Evolutionary conservation across 2,888 invertebrate species (phyloP).

Genomic region (Melanchra persicariae): DNA sequence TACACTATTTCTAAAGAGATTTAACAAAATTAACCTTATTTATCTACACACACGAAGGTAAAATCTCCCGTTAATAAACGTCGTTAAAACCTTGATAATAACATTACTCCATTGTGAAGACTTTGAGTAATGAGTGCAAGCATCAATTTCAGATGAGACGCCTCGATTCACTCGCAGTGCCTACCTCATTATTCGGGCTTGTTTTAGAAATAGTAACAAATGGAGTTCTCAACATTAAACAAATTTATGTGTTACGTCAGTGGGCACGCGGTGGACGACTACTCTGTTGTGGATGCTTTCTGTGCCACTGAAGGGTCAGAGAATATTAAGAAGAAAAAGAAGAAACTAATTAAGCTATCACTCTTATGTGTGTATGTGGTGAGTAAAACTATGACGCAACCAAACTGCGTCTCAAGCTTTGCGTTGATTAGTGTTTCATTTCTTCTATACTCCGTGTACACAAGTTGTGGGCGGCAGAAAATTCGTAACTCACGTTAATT

Average conservation of each 20-base stretch:
- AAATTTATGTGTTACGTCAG: not conserved
- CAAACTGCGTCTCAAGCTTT: too few relatives aligned
- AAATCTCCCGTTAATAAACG: slow-evolving; percentile 21
- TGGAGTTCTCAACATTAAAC: slow-evolving; percentile 9
- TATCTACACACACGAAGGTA: slow-evolving; percentile 7
- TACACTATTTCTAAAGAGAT: too few relatives aligned
- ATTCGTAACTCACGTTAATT: slow-evolving; percentile 43
- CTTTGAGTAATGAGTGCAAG: slow-evolving; percentile 64
- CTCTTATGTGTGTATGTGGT: too few relatives aligned
- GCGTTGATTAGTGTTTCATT: slow-evolving; percentile 11
- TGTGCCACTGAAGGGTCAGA: too few relatives aligned
- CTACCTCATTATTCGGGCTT: slow-evolving; percentile 57
- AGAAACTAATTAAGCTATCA: too few relatives aligned
- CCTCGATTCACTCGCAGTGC: slow-evolving; percentile 50
- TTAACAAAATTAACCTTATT: not conserved
- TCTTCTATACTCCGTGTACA: slow-evolving; percentile 22
- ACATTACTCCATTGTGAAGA: slow-evolving; percentile 52
- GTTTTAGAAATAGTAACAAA: slow-evolving; percentile 3
- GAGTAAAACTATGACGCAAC: too few relatives aligned
- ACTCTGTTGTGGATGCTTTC: too few relatives aligned
- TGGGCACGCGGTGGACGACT: too few relatives aligned
- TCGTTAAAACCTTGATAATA: slow-evolving; percentile 52
- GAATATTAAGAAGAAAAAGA: too few relatives aligned
- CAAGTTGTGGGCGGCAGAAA: slow-evolving; percentile 32
- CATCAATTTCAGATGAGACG: slow-evolving; percentile 62